phyloP scores from a whole-genome alignment of 1,140 invertebrate genomes.

The Odontomachus brunneus region DNA sequence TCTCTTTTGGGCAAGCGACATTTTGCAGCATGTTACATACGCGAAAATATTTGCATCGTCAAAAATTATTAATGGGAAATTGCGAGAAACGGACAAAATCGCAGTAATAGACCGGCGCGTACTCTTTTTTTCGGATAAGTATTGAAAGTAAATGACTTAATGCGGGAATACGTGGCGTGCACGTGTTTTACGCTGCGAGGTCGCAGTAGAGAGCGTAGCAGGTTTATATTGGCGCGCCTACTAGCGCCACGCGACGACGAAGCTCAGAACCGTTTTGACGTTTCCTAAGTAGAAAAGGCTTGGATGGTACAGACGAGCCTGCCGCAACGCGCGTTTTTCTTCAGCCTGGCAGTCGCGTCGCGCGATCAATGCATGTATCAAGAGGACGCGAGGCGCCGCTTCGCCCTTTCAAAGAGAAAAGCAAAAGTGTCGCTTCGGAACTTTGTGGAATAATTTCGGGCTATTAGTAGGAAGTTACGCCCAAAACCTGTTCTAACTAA shows the following conservation, averaged over 20 bases:
- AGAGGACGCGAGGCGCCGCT: not conserved
- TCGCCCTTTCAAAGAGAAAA: not conserved
- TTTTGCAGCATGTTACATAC: not conserved
- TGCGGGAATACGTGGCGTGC: not conserved
- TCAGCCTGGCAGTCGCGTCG: not conserved
- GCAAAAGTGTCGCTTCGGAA: not conserved
- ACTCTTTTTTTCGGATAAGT: not conserved
- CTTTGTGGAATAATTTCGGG: not conserved
- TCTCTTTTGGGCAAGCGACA: not conserved
- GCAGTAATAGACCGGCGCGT: not conserved
- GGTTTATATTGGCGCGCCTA: constrained; percentile 65
- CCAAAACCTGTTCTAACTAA: not conserved
- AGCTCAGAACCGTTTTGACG: constrained; percentile 80
- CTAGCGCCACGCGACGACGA: constrained; percentile 81
- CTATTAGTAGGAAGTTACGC: not conserved
- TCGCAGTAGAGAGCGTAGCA: constrained; percentile 4
- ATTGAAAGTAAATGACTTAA: not conserved
- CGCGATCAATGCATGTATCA: too few species aligned
- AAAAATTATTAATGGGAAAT: too few species aligned
- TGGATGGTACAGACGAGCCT: constrained; percentile 81
- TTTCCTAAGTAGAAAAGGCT: constrained; percentile 68
- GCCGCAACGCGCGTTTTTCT: not conserved
- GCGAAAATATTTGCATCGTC: too few species aligned
- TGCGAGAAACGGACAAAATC: not conserved
- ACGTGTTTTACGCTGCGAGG: constrained; percentile 27